A percentile compares a stretch with the other conserved stretches of the same genome.
Conservation (phyloP, 2,888 invertebrate genomes). For the Pheosia gnoma region DNA sequence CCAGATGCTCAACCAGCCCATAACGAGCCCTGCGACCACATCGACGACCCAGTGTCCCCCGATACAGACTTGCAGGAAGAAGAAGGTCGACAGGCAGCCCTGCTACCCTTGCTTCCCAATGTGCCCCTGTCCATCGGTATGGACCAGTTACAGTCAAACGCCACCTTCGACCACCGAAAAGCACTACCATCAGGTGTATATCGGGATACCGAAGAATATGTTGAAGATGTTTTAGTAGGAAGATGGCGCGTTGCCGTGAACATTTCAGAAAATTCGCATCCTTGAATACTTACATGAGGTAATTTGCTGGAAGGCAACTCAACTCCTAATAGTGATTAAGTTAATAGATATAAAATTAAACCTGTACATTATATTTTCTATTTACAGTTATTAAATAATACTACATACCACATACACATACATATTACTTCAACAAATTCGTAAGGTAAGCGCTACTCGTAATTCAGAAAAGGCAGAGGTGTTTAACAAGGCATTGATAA, state of each 20-base stretch:
- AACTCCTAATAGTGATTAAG: no score
- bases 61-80: conserved; percentile 18
- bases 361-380: no score
- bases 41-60: conserved; percentile 30
- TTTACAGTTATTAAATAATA: no score
- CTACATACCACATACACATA: no score
- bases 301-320: no score
- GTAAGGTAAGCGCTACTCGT: no score
- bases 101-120: neutral
- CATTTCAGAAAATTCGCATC: no score
- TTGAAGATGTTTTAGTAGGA: conserved; percentile 13
- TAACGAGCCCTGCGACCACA: conserved; percentile 25
- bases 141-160: neutral
- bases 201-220: conserved; percentile 58
- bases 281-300: no score
- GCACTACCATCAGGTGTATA: conserved; percentile 52
- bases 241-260: neutral
- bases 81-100: conserved; percentile 10
- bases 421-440: no score
- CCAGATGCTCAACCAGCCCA: neutral
- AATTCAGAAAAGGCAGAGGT: no score
- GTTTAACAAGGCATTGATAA: neutral
- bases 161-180: conserved; percentile 5
- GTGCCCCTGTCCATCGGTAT: neutral
- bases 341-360: no score